Base-by-base conservation (phyloP, 1,140 invertebrate species). In the Drosophila asahinai region DNA sequence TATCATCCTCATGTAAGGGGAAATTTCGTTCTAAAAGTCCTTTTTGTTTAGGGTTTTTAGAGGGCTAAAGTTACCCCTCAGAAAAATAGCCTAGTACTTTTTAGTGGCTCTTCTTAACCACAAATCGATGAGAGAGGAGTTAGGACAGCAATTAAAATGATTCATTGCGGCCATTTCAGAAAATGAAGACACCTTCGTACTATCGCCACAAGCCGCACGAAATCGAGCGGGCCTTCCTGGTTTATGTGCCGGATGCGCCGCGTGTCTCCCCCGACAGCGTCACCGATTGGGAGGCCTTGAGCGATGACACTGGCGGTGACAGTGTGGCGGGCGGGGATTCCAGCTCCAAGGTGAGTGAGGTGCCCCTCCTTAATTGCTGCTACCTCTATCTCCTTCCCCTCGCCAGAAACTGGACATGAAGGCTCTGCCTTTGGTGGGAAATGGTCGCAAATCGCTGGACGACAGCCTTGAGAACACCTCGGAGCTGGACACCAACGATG, bases 171-270 rank as follows among this genome's bases (percentile, higher is more conserved):
- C 52, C 59, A 77, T 75, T 79, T 27, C 42, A 98, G 97, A 97
- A 95, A 95, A 96, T 96, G 91, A 97, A 96, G 94, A 96, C 96
- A 7, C 94, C 97, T 2, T 95, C 94, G 5, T 97, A 96, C 92
- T 98, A 98, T 83, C 94, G 94, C 79, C 96, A 95, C 68, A 96
- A 97, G 81, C 94, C 95, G 2, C 94, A 95, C 52, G 97, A 98
- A 91, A 94, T 97, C 17, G 96, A 97, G 72, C 94, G 95, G 57
- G 94, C 94, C 60, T 92, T 94, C 40, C 93, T 97, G n/a, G 94
- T 94, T 54, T 94, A 95, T 42, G 93, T 97, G 73, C 97, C 97
- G 7, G 97, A 97, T 48, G 97, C 97, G 33, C 97, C 97, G 9
- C 94, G 97, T 77, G 95, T 95, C 25, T 95, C 96, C 2, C 95